Percentiles rank a stretch among this genome's conserved stretches.
phyloP scores from a whole-genome alignment of 2,797 vertebrate species.

The Allobates femoralis region DNA sequence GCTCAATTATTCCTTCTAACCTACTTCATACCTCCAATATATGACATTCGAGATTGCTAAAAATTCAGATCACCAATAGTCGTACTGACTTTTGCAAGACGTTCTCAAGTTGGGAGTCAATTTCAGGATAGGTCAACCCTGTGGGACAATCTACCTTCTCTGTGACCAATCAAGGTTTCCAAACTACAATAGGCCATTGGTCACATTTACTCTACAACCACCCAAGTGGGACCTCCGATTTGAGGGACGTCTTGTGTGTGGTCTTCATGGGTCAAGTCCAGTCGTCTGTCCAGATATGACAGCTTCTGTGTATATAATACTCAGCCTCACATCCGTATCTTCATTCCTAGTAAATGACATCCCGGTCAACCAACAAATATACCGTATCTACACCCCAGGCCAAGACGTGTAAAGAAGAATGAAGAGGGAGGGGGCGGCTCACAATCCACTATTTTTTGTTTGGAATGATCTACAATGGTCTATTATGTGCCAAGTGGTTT shows the following conservation, averaged over 20 bases:
- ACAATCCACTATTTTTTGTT: conserved; percentile 14
- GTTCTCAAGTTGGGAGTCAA: neutral
- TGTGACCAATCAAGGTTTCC: neutral
- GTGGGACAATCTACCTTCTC: neutral
- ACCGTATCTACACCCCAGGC: neutral
- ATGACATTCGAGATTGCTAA: neutral
- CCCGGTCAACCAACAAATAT: neutral
- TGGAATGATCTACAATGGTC: conserved; percentile 32
- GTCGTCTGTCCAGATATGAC: neutral
- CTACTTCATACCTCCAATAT: neutral
- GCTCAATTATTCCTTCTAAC: neutral
- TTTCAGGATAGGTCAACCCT: neutral
- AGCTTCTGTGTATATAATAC: neutral
- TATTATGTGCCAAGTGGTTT: conserved; percentile 31
- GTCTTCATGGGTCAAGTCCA: neutral
- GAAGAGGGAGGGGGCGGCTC: neutral
- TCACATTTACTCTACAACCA: neutral
- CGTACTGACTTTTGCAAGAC: neutral
- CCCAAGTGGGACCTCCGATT: neutral
- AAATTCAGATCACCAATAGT: neutral
- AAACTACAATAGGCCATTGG: neutral
- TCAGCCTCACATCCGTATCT: neutral
- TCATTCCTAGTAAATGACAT: neutral
- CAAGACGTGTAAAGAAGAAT: conserved; percentile 14
- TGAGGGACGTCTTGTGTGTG: neutral